Evolutionary conservation across 2,797 vertebrate genomes (phyloP).

Genomic region (Zalophus californianus): DNA sequence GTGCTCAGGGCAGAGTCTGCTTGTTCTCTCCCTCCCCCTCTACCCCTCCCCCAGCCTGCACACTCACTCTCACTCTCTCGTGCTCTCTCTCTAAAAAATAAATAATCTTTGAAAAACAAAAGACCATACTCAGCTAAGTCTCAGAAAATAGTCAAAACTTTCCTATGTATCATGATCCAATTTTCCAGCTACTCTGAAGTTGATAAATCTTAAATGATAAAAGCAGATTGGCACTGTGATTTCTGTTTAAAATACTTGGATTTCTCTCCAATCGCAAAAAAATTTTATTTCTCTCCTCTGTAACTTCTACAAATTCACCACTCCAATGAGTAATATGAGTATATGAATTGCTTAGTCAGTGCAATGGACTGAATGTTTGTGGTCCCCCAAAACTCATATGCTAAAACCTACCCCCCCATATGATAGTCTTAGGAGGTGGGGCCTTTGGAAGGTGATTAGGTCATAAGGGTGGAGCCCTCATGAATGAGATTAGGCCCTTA

Average conservation of each 20-base stretch:
- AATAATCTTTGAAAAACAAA: background rate
- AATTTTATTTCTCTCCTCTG: constrained; percentile 36
- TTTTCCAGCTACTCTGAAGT: constrained; percentile 40
- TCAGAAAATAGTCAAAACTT: constrained; percentile 52
- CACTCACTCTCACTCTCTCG: background rate
- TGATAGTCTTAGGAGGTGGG: background rate
- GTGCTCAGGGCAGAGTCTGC: background rate
- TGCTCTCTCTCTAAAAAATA: background rate
- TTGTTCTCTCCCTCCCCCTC: background rate
- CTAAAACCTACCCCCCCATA: background rate
- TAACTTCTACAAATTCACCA: constrained; percentile 52
- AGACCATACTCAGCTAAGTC: constrained; percentile 21
- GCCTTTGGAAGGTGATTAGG: background rate
- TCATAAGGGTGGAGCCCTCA: background rate
- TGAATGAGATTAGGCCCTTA: background rate
- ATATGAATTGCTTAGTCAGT: background rate
- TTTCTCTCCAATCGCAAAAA: constrained; percentile 59
- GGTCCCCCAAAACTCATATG: background rate
- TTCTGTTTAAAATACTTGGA: constrained; percentile 57
- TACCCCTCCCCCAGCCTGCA: background rate
- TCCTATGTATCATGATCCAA: constrained; percentile 1
- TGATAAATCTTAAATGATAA: constrained; percentile 60
- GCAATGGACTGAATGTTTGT: background rate
- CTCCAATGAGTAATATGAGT: background rate
- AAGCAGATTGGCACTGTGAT: constrained; percentile 25